A percentile compares a stretch with the other conserved stretches of the same genome.
phyloP scores from a whole-genome alignment of 2,888 invertebrate genomes.

The Drosophila incognita region DNA sequence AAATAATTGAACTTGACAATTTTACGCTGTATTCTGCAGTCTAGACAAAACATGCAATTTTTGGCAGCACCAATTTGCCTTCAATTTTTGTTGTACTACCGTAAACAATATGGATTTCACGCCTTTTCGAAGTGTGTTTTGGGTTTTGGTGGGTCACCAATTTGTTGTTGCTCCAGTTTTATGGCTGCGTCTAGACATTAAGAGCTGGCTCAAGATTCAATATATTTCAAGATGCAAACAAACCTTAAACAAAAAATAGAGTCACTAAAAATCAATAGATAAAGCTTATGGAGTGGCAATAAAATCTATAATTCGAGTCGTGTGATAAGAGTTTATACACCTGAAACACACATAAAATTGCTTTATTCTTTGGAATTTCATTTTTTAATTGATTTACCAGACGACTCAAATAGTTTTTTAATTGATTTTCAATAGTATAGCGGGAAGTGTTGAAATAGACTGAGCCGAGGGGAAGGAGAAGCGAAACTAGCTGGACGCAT shows the following conservation, averaged over 20 bases:
- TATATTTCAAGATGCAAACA: slow-evolving; percentile 31
- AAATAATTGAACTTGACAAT: not conserved
- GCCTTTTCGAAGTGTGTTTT: slow-evolving; percentile 35
- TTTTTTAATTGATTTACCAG: slow-evolving; percentile 64
- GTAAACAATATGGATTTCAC: slow-evolving; percentile 53
- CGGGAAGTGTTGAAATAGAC: not conserved
- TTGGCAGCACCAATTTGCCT: not conserved
- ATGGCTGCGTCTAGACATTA: slow-evolving; percentile 43
- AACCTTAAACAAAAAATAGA: slow-evolving; percentile 14
- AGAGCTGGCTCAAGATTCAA: not conserved
- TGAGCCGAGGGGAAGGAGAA: not conserved
- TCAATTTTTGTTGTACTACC: slow-evolving; percentile 1
- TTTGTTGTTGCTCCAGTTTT: slow-evolving; percentile 61
- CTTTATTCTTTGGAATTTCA: slow-evolving; percentile 75
- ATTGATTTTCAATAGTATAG: slow-evolving; percentile 64
- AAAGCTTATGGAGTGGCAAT: slow-evolving; percentile 44
- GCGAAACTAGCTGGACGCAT: slow-evolving; percentile 31
- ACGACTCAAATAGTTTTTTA: slow-evolving; percentile 70
- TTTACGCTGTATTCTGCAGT: not conserved
- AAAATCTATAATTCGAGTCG: slow-evolving; percentile 67
- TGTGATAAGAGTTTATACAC: slow-evolving; percentile 60
- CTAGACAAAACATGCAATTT: not conserved
- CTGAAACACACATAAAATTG: slow-evolving; percentile 59
- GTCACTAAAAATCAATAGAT: slow-evolving; percentile 53
- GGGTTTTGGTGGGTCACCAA: slow-evolving; percentile 21